Conservation (phyloP, 2,797 vertebrate genomes). For the Selene dorsalis region DNA sequence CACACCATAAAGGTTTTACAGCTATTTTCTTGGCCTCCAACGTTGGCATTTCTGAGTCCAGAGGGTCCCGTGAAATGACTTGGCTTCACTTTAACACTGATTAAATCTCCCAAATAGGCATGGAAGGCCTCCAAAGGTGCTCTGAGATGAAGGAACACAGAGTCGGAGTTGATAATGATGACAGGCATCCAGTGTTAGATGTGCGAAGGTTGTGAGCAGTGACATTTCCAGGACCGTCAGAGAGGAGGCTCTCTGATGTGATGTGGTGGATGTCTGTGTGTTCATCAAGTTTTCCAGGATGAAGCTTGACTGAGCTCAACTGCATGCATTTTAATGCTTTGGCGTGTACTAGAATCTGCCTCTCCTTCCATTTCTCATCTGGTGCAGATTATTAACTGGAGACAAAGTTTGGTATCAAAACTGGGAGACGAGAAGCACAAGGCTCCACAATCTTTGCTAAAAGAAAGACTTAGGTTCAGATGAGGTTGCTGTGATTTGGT, state of each 20-base stretch:
- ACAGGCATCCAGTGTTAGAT: constrained; percentile 26
- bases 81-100: constrained; percentile 57
- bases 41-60: constrained; percentile 57
- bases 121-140: constrained; percentile 57
- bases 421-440: constrained; percentile 21
- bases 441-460: constrained; percentile 18
- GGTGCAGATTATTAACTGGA: constrained; percentile 67
- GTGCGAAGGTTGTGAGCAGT: constrained; percentile 13
- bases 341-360: constrained; percentile 21
- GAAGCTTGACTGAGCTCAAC: constrained; percentile 28
- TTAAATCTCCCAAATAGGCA: constrained; percentile 61
- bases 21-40: constrained; percentile 68
- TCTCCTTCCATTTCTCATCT: constrained; percentile 65
- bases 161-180: constrained; percentile 21
- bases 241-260: constrained; percentile 7
- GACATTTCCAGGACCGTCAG: constrained; percentile 48
- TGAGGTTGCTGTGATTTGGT: constrained; percentile 11
- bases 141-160: constrained; percentile 37
- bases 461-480: constrained; percentile 24
- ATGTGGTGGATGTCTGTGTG: constrained; percentile 10
- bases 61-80: constrained; percentile 66
- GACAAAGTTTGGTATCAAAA: constrained; percentile 38
- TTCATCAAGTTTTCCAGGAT: constrained; percentile 47
- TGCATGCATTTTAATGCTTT: constrained; percentile 31
- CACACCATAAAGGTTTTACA: constrained; percentile 60